Evolutionary conservation across 2,797 vertebrate genomes (phyloP).

Genomic region (Xiphophorus birchmanni): DNA sequence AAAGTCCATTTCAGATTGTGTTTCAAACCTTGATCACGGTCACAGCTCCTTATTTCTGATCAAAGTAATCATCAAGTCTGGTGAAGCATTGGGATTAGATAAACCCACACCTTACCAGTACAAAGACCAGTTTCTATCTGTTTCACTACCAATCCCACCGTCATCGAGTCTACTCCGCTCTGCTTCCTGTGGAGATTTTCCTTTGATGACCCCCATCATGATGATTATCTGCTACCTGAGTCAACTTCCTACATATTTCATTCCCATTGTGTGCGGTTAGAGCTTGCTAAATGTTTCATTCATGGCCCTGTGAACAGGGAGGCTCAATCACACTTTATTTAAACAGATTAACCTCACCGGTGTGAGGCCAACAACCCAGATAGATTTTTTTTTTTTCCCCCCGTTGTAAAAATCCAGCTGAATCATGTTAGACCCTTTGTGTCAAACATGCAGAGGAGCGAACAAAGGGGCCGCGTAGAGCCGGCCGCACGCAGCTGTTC

Average conservation of each 20-base stretch:
- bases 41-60: not conserved
- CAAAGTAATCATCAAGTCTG: not conserved
- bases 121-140: not conserved
- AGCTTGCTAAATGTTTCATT: conserved; percentile 26
- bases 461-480: conserved; percentile 33
- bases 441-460: conserved; percentile 41
- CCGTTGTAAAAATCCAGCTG: conserved; percentile 13
- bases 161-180: not conserved
- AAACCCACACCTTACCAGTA: not conserved
- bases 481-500: conserved; percentile 12
- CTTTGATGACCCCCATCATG: not conserved
- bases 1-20: not conserved
- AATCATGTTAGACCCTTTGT: not conserved
- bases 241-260: not conserved
- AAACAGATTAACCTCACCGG: conserved; percentile 57
- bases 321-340: conserved; percentile 49
- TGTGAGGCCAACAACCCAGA: conserved; percentile 13
- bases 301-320: not conserved
- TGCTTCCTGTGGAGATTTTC: not conserved
- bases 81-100: not conserved
- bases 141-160: not conserved
- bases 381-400: conserved; percentile 10
- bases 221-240: not conserved
- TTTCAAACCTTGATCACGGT: not conserved
- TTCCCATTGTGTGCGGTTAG: not conserved